Evolutionary conservation across 2,113 vertebrate genomes (phyloP).

Genomic region (Puma concolor): DNA sequence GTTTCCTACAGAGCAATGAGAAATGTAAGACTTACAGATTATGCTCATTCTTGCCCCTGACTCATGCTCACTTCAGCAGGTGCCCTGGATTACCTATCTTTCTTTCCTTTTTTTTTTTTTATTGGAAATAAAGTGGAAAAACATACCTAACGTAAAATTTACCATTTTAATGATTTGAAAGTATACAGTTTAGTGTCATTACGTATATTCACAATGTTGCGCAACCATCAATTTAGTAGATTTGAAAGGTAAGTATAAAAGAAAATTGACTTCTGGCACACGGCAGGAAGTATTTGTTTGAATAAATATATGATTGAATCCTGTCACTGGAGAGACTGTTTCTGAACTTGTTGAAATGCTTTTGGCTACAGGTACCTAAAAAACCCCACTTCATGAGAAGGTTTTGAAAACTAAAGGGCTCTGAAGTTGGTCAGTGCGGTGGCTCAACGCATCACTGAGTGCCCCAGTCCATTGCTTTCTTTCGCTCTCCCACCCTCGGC

Average conservation of each 20-base stretch:
- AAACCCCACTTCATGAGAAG: background rate
- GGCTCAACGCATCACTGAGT: fast-evolving
- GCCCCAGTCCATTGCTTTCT: background rate
- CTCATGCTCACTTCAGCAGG: background rate
- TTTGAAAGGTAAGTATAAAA: background rate
- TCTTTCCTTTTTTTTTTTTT: background rate
- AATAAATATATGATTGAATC: background rate
- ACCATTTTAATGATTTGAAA: conserved; percentile 2
- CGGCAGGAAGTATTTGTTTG: background rate
- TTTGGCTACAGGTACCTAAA: background rate
- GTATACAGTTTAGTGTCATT: background rate
- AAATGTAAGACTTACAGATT: background rate
- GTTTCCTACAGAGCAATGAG: background rate
- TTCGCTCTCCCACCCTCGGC: too few species aligned
- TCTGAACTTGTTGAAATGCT: background rate
- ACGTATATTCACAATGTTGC: background rate
- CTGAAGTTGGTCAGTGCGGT: background rate
- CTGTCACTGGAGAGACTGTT: background rate
- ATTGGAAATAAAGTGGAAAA: background rate
- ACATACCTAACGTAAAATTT: background rate
- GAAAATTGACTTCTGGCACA: background rate
- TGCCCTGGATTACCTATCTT: background rate
- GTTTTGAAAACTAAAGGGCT: background rate
- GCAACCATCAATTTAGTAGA: background rate
- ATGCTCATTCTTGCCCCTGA: background rate